Conservation (phyloP, 2,888 invertebrate species). For the Dryomyza anilis region DNA sequence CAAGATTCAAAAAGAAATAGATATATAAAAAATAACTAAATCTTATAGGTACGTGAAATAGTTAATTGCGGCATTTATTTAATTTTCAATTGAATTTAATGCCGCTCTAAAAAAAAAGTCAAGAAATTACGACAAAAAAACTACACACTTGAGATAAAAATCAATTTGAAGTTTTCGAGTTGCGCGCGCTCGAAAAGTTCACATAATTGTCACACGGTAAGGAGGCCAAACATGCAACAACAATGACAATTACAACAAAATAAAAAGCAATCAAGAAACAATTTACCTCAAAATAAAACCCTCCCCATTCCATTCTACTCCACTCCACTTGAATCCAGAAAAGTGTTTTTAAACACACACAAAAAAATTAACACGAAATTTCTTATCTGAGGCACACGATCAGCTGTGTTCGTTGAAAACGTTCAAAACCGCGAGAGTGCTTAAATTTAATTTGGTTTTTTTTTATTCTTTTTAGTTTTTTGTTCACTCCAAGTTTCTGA, state of each 20-base stretch:
- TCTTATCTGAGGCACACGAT: constrained; percentile 31
- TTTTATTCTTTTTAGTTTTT: not conserved
- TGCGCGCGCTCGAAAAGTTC: constrained; percentile 6
- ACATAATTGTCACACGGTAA: constrained; percentile 12
- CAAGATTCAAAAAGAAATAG: no score
- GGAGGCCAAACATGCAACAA: not conserved
- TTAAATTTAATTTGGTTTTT: not conserved
- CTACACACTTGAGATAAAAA: not conserved
- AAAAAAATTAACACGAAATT: constrained; percentile 36
- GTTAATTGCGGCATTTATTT: constrained; percentile 2
- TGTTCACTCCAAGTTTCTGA: not conserved
- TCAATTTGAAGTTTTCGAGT: not conserved
- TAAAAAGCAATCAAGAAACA: constrained; percentile 33
- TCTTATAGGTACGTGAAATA: no score
- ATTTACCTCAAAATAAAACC: constrained; percentile 25
- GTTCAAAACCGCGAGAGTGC: no score
- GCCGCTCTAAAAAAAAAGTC: not conserved
- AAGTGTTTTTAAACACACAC: not conserved
- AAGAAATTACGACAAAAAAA: not conserved
- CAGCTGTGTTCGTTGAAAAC: not conserved
- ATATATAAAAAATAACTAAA: no score
- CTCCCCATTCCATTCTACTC: not conserved
- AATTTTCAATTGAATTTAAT: not conserved
- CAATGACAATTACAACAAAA: constrained; percentile 25
- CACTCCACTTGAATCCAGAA: not conserved